phyloP scores from a whole-genome alignment of 2,113 vertebrate genomes.

The Zosterops hypoxanthus region DNA sequence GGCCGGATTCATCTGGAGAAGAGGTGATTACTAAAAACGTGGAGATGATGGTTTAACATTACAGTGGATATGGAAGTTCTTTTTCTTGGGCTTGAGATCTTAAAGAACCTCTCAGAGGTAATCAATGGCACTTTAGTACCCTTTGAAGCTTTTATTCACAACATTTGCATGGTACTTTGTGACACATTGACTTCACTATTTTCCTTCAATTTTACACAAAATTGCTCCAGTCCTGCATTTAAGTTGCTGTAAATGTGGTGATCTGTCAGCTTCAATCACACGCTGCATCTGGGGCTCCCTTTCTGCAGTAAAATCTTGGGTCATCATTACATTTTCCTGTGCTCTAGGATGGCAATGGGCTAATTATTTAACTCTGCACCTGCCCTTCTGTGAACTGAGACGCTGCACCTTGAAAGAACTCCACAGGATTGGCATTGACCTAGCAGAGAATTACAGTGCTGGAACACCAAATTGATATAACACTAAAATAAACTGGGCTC shows the following conservation, averaged over 20 bases:
- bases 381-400: background rate
- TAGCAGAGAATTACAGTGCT: background rate
- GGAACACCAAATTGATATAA: background rate
- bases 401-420: background rate
- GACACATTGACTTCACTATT: constrained; percentile 58
- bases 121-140: constrained; percentile 59
- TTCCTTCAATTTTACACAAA: constrained; percentile 41
- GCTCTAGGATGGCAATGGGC: background rate
- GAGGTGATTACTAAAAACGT: constrained; percentile 3
- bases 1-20: background rate
- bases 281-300: background rate
- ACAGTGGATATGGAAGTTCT: background rate
- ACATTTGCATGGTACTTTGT: constrained; percentile 22
- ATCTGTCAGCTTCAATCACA: background rate
- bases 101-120: constrained; percentile 52
- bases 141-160: constrained; percentile 61
- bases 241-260: constrained; percentile 13
- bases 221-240: constrained; percentile 23
- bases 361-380: background rate
- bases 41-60: constrained; percentile 30
- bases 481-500: background rate
- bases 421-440: background rate
- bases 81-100: constrained; percentile 23
- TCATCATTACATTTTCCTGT: background rate
- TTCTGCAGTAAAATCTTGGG: background rate